Conservation (phyloP, 2,797 vertebrate genomes). For the Betta splendens region DNA sequence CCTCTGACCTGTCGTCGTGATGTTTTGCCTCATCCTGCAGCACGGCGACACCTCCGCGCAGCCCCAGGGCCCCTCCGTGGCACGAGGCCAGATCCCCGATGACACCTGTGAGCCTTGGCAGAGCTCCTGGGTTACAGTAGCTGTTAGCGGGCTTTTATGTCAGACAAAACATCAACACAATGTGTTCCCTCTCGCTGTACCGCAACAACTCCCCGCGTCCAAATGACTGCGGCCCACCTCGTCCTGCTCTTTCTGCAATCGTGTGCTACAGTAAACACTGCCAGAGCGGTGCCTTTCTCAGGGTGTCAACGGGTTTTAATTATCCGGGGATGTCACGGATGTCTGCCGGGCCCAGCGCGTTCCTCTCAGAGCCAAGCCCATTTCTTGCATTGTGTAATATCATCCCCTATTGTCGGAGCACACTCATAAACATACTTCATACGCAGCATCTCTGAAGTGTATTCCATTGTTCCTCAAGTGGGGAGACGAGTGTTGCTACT, state of each 20-base stretch:
- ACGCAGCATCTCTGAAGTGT: slow-evolving; percentile 90
- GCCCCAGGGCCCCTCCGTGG: slow-evolving; percentile 57
- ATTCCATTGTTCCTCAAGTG: slow-evolving; percentile 97
- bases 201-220: slow-evolving; percentile 44
- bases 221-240: slow-evolving; percentile 65
- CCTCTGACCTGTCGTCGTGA: slow-evolving; percentile 19
- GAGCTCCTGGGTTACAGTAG: slow-evolving; percentile 71
- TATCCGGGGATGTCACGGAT: slow-evolving; percentile 77
- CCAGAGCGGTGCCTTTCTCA: slow-evolving; percentile 63
- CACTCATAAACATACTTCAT: slow-evolving; percentile 80
- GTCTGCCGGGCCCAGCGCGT: slow-evolving; percentile 64
- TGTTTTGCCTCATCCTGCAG: slow-evolving; percentile 40
- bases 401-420: slow-evolving; percentile 62
- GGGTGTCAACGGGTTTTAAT: slow-evolving; percentile 71
- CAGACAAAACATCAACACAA: slow-evolving; percentile 72
- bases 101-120: slow-evolving; percentile 76
- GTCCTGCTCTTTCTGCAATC: slow-evolving; percentile 55
- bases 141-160: slow-evolving; percentile 71
- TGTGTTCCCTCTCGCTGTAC: slow-evolving; percentile 53
- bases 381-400: slow-evolving; percentile 79
- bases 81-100: slow-evolving; percentile 61
- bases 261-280: slow-evolving; percentile 58
- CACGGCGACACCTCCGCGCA: slow-evolving; percentile 50
- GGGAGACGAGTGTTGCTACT: slow-evolving; percentile 91
- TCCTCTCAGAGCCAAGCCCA: slow-evolving; percentile 63